Base-by-base conservation (phyloP, 2,888 invertebrate species). In the Agrochola lota region DNA sequence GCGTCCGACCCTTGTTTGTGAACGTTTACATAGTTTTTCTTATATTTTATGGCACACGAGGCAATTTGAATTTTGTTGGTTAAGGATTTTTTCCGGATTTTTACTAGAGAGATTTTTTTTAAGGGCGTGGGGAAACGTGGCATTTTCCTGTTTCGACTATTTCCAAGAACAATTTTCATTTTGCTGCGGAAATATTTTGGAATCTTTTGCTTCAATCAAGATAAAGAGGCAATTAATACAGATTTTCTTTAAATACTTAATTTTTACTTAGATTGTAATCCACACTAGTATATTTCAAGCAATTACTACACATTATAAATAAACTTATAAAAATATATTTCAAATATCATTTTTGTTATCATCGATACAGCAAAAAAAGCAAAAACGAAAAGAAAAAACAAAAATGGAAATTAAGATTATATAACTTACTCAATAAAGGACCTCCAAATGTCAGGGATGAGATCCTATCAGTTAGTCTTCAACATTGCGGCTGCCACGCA, bases 41-140 rank as follows among this genome's bases (percentile, higher is more conserved):
- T 79, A 77, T 75, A 84, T 84, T 86, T 85, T 85, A 85, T 82
- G 23, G 77, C 66, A 77, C 66, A 68, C 76, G 69, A 78, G 73
- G 40, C 75, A 67, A 86, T 85, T 84, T 86, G 81, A 85, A 86
- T 81, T 85, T 81, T 76, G 76, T 75, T 77, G 69, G 74, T 69
- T 46, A 71, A 75, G 69, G 70, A 26, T 71, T 74, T 84, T 72
- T 75, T 46, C 30, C 15, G 17, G 15, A 40, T 76, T 70, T 69
- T 68, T 60, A 72, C 23, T 35, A 12, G 20, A 23, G 23, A 11
- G 8, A 17, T 67, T 9, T 62, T 77, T n/a, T 71, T 80, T 12
- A 66, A 66, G 66, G 64, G 63, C 52, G 23, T 11, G 40, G 55
- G 30, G 52, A 57, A 74, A 60, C 4, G 64, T 49, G 6, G 6